Evolutionary conservation across 2,797 vertebrate species (phyloP).

Genomic region (Artibeus jamaicensis): DNA sequence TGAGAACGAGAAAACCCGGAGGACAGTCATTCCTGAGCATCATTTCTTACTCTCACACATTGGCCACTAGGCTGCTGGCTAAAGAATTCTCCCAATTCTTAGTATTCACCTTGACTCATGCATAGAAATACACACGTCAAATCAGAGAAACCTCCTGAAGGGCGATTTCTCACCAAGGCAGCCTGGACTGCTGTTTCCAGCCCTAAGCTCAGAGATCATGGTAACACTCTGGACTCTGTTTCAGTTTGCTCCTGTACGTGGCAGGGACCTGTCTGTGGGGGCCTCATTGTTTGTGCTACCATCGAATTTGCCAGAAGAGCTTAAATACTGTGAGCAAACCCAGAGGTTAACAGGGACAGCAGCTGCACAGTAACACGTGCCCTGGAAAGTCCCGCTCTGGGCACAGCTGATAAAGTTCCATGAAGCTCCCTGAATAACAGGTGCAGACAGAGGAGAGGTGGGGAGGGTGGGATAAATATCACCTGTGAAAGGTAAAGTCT

Average conservation of each 20-base stretch:
- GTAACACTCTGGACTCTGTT: slow-evolving; percentile 28
- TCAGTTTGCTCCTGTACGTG: neutral
- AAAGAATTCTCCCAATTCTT: neutral
- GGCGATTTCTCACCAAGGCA: slow-evolving; percentile 35
- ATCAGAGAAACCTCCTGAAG: neutral
- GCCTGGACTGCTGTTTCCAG: neutral
- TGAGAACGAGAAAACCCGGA: neutral
- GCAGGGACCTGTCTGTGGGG: neutral
- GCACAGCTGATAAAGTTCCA: neutral
- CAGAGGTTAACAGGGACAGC: neutral
- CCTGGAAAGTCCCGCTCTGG: neutral
- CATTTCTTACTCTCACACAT: neutral
- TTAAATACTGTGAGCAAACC: neutral
- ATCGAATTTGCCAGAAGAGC: slow-evolving; percentile 13
- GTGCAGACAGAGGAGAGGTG: neutral
- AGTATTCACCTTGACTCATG: slow-evolving; percentile 23
- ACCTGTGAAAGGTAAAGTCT: neutral
- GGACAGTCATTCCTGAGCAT: neutral
- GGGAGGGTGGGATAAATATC: neutral
- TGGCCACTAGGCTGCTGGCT: neutral
- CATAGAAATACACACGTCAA: slow-evolving; percentile 12
- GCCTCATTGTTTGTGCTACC: neutral
- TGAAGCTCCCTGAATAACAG: neutral
- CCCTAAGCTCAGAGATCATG: slow-evolving; percentile 11
- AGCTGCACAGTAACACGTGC: neutral